These are phyloP conservation scores for Pomacea canaliculata DNA, from an alignment of 2,888 invertebrate genomes.

Conservation along the genomic window DNA sequence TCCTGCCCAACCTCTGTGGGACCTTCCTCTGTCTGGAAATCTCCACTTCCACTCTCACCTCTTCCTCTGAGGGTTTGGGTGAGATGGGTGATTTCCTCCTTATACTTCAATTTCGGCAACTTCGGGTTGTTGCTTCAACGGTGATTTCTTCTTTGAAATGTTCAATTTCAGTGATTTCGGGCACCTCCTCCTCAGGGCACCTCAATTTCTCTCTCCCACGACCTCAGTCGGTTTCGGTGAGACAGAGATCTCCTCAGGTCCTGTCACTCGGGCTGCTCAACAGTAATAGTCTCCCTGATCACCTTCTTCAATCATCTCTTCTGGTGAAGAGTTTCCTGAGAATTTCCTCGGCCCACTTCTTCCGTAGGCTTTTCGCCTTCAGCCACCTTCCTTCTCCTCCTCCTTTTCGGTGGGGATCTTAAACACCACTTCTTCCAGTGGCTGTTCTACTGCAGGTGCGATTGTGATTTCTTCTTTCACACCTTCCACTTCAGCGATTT, in stretches of 20 bases:
- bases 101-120: constrained; percentile 19
- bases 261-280: not conserved
- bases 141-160: constrained; percentile 20
- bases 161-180: constrained; percentile 27
- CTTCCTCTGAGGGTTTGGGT: not conserved
- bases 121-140: not conserved
- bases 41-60: constrained; percentile 6
- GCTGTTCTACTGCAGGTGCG: constrained; percentile 3
- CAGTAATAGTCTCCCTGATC: constrained; percentile 6
- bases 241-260: constrained; percentile 11
- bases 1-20: constrained; percentile 7
- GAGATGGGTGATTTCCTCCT: constrained; percentile 14
- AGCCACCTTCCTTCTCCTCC: constrained; percentile 2
- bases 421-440: constrained; percentile 9
- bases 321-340: constrained; percentile 6
- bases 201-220: constrained; percentile 8
- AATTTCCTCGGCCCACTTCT: not conserved
- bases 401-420: constrained; percentile 1
- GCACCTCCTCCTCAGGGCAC: constrained; percentile 17
- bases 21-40: not conserved
- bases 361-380: constrained; percentile 4
- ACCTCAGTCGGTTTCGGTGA: constrained; percentile 10
- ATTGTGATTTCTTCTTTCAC: constrained; percentile 24
- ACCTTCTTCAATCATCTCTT: constrained; percentile 14
- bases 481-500: constrained; percentile 1